A percentile compares a stretch with the other conserved stretches of the same genome.
These are phyloP conservation scores for Phenganax subtilis DNA, from an alignment of 92 coral and sea anemone species.

Conservation along the genomic window DNA sequence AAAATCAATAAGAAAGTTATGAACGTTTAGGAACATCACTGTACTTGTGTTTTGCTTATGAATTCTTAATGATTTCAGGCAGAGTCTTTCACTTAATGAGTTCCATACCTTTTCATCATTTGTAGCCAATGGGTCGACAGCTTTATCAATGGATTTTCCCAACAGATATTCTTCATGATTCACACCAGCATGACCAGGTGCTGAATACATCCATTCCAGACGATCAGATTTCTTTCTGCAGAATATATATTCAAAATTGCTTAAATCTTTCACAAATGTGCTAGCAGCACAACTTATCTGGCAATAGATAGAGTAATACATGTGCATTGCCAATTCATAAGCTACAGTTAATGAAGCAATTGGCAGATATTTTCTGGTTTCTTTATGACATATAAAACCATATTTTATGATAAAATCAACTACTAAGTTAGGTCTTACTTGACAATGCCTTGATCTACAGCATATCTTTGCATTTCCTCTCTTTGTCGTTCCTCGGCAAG, in stretches of 20 bases:
- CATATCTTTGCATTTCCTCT: conserved; percentile 97
- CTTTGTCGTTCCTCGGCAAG: conserved; percentile 88
- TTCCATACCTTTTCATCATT: conserved; percentile 62
- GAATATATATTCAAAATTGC: not conserved
- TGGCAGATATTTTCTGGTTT: too few species aligned
- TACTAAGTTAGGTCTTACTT: conserved; percentile 47
- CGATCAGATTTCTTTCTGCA: conserved; percentile 86
- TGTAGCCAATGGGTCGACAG: conserved; percentile 89
- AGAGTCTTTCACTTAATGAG: not conserved
- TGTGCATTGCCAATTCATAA: too few species aligned
- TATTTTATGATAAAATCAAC: not conserved
- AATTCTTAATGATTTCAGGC: not conserved
- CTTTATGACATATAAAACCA: not conserved
- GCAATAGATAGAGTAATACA: too few species aligned
- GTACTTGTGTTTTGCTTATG: not conserved
- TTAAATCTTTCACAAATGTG: not conserved
- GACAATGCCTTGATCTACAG: conserved; percentile 84
- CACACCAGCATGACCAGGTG: conserved; percentile 67
- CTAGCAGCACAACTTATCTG: not conserved
- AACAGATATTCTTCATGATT: conserved; percentile 83
- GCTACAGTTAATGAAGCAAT: too few species aligned
- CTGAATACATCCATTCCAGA: conserved; percentile 97
- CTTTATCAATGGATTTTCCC: conserved; percentile 87
- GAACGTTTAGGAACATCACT: too few species aligned
- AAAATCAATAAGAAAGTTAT: too few species aligned